Percentiles rank a stretch among this genome's conserved stretches.
Evolutionary conservation across 1,140 invertebrate genomes (phyloP).

Genomic region (Drosophila littoralis): DNA sequence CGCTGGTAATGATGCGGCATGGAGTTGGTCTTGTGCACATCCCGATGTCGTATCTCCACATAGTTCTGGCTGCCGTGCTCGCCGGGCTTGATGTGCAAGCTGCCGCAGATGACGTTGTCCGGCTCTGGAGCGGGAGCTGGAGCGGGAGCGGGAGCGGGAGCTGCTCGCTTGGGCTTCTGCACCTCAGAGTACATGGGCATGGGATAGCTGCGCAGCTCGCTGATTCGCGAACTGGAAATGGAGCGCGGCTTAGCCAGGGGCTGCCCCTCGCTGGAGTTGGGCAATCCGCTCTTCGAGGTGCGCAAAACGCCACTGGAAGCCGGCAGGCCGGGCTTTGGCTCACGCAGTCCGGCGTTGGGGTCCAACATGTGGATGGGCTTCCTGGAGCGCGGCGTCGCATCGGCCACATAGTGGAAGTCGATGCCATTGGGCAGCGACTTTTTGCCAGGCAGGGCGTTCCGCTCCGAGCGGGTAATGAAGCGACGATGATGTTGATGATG

Average conservation of each 20-base stretch:
- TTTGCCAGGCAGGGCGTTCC: constrained; percentile 71
- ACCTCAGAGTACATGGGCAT: constrained; percentile 81
- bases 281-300: constrained; percentile 77
- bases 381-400: constrained; percentile 88
- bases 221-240: constrained; percentile 66
- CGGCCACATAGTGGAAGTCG: constrained; percentile 88
- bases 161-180: constrained; percentile 61
- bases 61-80: constrained; percentile 51
- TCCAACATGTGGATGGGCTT: constrained; percentile 87
- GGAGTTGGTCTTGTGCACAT: constrained; percentile 72
- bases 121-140: constrained; percentile 12
- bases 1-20: constrained; percentile 78
- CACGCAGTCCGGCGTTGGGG: neutral
- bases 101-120: constrained; percentile 70
- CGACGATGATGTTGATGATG: constrained; percentile 59
- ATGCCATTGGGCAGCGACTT: constrained; percentile 77
- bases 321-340: constrained; percentile 9
- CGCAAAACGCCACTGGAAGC: constrained; percentile 63
- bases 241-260: constrained; percentile 69
- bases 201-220: constrained; percentile 62
- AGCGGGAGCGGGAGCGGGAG: neutral
- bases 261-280: constrained; percentile 85
- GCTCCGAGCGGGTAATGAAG: constrained; percentile 69
- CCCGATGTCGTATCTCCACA: constrained; percentile 70
- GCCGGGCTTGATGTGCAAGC: constrained; percentile 71